These are phyloP conservation scores for Zaprionus lachaisei DNA, from an alignment of 1,140 invertebrate genomes.

Conservation along the genomic window DNA sequence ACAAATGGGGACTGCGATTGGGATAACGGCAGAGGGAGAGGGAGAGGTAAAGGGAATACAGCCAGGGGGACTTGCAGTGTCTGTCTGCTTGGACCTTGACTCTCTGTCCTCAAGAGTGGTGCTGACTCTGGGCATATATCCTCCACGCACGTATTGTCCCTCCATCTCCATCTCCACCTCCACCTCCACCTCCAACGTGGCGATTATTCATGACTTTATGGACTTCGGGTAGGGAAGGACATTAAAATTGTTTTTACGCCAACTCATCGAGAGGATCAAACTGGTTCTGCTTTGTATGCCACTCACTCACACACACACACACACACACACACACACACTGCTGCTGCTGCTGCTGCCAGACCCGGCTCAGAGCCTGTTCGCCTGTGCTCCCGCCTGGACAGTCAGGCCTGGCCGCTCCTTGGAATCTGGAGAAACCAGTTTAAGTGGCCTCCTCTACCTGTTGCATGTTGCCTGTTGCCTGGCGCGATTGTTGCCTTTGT, in stretches of 20 bases:
- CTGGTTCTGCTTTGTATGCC: slow-evolving; percentile 80
- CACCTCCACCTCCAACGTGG: slow-evolving; percentile 39
- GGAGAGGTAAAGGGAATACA: not conserved
- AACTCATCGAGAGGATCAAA: slow-evolving; percentile 81
- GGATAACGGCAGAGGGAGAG: not conserved
- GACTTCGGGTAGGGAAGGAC: slow-evolving; percentile 73
- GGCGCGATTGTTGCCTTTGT: slow-evolving; percentile 27
- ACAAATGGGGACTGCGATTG: slow-evolving; percentile 29
- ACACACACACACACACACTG: not conserved
- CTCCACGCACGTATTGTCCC: slow-evolving; percentile 15
- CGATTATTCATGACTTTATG: slow-evolving; percentile 82
- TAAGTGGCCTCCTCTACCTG: slow-evolving; percentile 68
- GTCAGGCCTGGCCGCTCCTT: slow-evolving; percentile 56
- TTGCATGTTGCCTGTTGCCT: slow-evolving; percentile 40
- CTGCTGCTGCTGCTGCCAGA: not conserved
- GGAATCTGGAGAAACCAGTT: slow-evolving; percentile 75
- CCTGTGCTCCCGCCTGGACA: slow-evolving; percentile 18
- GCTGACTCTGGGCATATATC: slow-evolving; percentile 6
- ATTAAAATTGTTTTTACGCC: slow-evolving; percentile 83
- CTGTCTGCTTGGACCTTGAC: slow-evolving; percentile 34
- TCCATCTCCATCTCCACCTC: not conserved
- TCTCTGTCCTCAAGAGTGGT: slow-evolving; percentile 24
- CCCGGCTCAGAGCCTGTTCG: slow-evolving; percentile 21
- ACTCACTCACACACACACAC: slow-evolving; percentile 43
- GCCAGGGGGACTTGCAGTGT: slow-evolving; percentile 1